A percentile compares a stretch with the other conserved stretches of the same genome.
phyloP scores from a whole-genome alignment of 2,888 invertebrate genomes.

The Leistus spinibarbis region DNA sequence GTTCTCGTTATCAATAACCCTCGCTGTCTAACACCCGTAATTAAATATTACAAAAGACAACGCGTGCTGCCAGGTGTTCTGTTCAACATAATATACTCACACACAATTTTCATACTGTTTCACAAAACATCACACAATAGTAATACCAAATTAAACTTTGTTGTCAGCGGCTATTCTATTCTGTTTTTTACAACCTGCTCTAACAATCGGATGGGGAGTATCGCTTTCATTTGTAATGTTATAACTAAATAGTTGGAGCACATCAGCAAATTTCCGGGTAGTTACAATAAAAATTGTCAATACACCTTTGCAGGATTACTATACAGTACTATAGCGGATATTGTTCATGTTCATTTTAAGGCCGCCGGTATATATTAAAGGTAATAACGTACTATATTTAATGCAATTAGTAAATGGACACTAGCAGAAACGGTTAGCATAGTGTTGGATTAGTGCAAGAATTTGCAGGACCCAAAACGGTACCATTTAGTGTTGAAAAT shows the following conservation, averaged over 20 bases:
- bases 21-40: conserved; percentile 19
- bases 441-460: no score
- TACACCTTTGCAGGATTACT: not conserved
- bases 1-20: conserved; percentile 25
- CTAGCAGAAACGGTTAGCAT: no score
- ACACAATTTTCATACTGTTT: conserved; percentile 18
- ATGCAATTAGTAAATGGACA: no score
- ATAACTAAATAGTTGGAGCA: not conserved
- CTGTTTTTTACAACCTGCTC: not conserved
- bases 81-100: not conserved
- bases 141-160: not conserved
- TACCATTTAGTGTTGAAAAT: no score
- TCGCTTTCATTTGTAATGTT: not conserved
- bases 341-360: no score
- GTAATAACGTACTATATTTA: no score
- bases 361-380: no score
- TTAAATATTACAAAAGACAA: conserved; percentile 19
- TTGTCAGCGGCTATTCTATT: not conserved
- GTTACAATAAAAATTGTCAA: not conserved
- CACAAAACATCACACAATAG: not conserved
- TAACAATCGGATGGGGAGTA: not conserved
- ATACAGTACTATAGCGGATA: no score
- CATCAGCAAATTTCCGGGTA: not conserved
- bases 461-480: no score
- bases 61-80: conserved; percentile 25